Conservation (phyloP, 2,797 vertebrate genomes). For the Pteropus rufus region DNA sequence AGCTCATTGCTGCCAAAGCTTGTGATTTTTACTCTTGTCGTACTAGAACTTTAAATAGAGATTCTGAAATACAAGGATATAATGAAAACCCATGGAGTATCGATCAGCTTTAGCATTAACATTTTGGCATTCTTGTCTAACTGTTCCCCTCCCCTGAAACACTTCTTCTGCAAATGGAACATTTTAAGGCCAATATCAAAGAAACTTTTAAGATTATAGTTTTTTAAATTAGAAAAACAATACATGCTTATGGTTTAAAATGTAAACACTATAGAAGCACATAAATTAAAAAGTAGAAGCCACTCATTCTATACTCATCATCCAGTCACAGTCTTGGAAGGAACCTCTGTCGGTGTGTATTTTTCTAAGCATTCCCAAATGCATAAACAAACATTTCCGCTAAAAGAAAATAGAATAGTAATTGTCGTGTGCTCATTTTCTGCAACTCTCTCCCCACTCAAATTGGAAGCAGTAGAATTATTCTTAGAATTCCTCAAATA, state of each 20-base stretch:
- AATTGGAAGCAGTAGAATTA: not conserved
- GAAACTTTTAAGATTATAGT: not conserved
- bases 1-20: not conserved
- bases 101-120: not conserved
- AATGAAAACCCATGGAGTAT: not conserved
- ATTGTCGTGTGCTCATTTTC: not conserved
- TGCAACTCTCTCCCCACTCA: not conserved
- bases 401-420: not conserved
- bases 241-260: not conserved
- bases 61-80: not conserved
- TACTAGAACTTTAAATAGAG: not conserved
- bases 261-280: not conserved
- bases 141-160: fast-evolving
- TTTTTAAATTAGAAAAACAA: not conserved
- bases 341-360: not conserved
- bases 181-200: not conserved
- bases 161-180: not conserved
- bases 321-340: not conserved
- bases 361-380: not conserved
- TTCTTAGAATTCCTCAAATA: not conserved
- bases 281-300: not conserved
- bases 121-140: not conserved
- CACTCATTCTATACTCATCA: not conserved
- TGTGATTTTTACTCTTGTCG: not conserved
- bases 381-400: not conserved